These are phyloP conservation scores for Sitobion miscanthi DNA, from an alignment of 1,140 invertebrate genomes.

Conservation along the genomic window DNA sequence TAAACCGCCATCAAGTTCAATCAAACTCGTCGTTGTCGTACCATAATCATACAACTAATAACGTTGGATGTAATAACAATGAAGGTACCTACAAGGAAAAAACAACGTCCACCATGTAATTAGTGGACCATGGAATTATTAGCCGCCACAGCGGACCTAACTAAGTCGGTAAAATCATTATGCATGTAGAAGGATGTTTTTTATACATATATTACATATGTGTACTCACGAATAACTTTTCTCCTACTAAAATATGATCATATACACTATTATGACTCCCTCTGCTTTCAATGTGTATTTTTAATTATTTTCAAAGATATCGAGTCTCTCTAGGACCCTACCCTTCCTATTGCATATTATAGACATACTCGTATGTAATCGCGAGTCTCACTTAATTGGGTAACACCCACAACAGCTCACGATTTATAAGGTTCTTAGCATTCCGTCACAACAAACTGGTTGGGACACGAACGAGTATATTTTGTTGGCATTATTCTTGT, in stretches of 20 bases:
- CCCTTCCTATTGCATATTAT: conserved; percentile 30
- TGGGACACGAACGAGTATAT: neutral
- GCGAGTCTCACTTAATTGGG: conserved; percentile 38
- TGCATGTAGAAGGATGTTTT: conserved; percentile 25
- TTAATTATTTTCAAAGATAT: conserved; percentile 51
- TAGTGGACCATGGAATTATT: conserved; percentile 50
- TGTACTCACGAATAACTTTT: neutral
- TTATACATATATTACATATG: conserved; percentile 12
- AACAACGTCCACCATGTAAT: conserved; percentile 45
- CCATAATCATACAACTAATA: conserved; percentile 34
- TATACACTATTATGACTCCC: neutral
- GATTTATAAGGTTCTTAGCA: conserved; percentile 42
- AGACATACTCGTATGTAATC: conserved; percentile 31
- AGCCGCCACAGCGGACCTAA: neutral
- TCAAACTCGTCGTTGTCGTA: conserved; percentile 33
- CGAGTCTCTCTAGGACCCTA: neutral
- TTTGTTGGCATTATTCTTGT: neutral
- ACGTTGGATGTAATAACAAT: conserved; percentile 38
- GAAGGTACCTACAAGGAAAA: conserved; percentile 25
- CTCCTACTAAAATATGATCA: conserved; percentile 12
- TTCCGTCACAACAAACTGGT: conserved; percentile 41
- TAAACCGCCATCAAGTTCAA: conserved; percentile 19
- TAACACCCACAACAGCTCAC: conserved; percentile 40
- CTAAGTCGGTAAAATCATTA: conserved; percentile 36
- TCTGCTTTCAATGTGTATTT: conserved; percentile 28